Conservation (phyloP, 2,888 invertebrate genomes). For the Endomychus coccineus region DNA sequence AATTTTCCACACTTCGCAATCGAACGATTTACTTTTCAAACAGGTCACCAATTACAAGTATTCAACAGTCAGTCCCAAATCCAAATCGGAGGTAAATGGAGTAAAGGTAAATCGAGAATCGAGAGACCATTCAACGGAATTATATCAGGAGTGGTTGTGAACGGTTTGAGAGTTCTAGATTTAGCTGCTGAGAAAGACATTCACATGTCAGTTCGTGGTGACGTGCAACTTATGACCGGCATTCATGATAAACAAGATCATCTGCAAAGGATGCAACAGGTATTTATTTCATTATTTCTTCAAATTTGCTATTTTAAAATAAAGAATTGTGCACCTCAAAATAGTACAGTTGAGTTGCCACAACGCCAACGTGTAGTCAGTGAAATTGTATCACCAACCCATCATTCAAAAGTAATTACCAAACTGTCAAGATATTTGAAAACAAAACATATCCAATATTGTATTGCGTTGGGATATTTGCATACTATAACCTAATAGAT, state of each 20-base stretch:
- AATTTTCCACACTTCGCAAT: not conserved
- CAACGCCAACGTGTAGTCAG: no score
- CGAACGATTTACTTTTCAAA: not conserved
- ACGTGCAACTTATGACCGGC: slow-evolving; percentile 70
- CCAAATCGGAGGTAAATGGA: slow-evolving; percentile 80
- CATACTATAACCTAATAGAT: no score
- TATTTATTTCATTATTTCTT: no score
- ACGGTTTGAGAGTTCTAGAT: slow-evolving; percentile 77
- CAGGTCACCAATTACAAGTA: slow-evolving; percentile 59
- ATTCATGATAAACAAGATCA: slow-evolving; percentile 67
- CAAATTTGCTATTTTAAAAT: no score
- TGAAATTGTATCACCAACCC: no score
- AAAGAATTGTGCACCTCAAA: no score
- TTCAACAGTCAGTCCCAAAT: slow-evolving; percentile 90
- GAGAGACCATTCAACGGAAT: slow-evolving; percentile 81
- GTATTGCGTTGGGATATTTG: no score
- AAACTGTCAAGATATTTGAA: no score
- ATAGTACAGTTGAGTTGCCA: no score
- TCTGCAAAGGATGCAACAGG: slow-evolving; percentile 83
- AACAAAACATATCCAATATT: no score
- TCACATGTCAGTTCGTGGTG: slow-evolving; percentile 69
- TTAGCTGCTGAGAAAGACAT: slow-evolving; percentile 77
- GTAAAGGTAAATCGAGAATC: slow-evolving; percentile 58
- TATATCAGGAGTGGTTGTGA: slow-evolving; percentile 82
- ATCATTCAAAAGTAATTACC: no score